phyloP scores from a whole-genome alignment of 2,797 vertebrate genomes.

The Thaleichthys pacificus region DNA sequence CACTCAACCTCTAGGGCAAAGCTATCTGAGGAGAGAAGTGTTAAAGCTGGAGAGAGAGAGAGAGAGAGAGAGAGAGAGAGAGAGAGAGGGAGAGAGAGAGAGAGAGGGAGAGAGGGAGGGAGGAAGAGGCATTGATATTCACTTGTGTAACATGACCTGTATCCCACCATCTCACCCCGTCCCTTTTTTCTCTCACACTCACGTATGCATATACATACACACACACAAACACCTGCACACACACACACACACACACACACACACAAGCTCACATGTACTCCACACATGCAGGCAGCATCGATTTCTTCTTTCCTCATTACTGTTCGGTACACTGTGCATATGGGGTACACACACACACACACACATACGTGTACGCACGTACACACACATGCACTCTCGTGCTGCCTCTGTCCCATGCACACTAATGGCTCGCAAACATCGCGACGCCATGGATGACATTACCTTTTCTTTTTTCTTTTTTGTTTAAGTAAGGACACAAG shows the following conservation, averaged over 20 bases:
- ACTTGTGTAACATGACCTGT: constrained; percentile 39
- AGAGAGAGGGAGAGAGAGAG: not conserved
- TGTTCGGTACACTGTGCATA: not conserved
- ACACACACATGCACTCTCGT: not conserved
- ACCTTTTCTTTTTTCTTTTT: not conserved
- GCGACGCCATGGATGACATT: not conserved
- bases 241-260: not conserved
- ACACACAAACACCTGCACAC: not conserved
- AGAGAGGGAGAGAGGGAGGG: not conserved
- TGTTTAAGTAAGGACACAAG: not conserved
- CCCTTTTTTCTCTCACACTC: not conserved
- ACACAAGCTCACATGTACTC: not conserved
- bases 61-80: constrained; percentile 18
- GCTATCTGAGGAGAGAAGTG: constrained; percentile 29
- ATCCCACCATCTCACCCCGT: constrained; percentile 18
- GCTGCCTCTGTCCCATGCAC: constrained; percentile 27
- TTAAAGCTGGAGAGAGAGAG: constrained; percentile 18
- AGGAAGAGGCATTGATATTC: constrained; percentile 14
- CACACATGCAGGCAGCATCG: constrained; percentile 1
- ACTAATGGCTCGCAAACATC: constrained; percentile 22
- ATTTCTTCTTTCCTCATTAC: not conserved
- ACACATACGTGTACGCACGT: not conserved
- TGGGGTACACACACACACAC: not conserved
- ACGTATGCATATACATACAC: too few relatives aligned
- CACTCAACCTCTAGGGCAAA: constrained; percentile 29